Base-by-base conservation (phyloP, 2,113 vertebrate genomes). In the Clarias magur region DNA sequence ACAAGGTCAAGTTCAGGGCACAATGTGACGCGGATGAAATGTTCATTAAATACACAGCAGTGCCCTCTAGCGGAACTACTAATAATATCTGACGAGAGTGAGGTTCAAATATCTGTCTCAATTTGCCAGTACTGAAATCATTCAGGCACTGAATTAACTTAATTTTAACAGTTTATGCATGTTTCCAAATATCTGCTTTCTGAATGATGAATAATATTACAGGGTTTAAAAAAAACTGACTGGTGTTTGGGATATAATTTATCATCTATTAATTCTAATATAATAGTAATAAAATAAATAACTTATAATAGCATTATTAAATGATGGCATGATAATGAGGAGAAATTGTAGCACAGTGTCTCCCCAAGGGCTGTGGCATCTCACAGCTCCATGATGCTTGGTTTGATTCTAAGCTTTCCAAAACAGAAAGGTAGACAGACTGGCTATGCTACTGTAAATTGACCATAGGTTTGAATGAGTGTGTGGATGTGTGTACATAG, bases 1-100 rank as follows among this genome's bases (percentile, higher is more conserved):
- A 88, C 88, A 91, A 90, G 94, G 94, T 96, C 94, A 95, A 94
- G 94, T 94, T 95, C 91, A 94, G 93, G 93, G 90, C 94, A 94
- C 6, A 90, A 87, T 86, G 83, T 76, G 90, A 91, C 90, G 82
- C 87, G 86, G 85, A 62, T 27, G 57, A 65, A 88, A 13, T 15
- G 85, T 81, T 60, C 87, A 82, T 89, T 67, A 63, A 38, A 1
- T n/a, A 86, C 88, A 87, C 86, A 70, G 76, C 91, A 92, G 92
- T 93, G 93, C 93, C 94, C 91, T 86, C 94, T 95, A 93, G 89
- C 90, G 94, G 38, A 12, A n/a, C 1, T 62, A 17, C 16, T 23
- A 30, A 42, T 9, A 34, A 84, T n/a, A 15, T 0, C 1, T n/a
- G 21, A n/a, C 15, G 30, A 21, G 25, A 30, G 8, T 27, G 27